These are phyloP conservation scores for Sycophila texana DNA, from an alignment of 2,888 invertebrate genomes.

Conservation along the genomic window DNA sequence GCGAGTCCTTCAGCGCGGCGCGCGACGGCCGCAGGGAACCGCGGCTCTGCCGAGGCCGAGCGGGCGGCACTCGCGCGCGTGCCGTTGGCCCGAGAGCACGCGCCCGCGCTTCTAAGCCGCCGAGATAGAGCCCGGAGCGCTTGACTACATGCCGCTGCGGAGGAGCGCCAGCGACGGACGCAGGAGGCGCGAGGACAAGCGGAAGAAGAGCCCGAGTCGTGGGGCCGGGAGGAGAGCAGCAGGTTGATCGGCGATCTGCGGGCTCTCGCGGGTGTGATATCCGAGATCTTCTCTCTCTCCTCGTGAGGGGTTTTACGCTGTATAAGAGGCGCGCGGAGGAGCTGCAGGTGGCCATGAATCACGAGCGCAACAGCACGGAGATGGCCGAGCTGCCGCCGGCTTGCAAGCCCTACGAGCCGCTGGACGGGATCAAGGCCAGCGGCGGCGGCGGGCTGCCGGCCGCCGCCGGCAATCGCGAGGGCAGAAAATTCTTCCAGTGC, in stretches of 20 bases:
- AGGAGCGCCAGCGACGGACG: slow-evolving; percentile 54
- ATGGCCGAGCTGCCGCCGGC: slow-evolving; percentile 41
- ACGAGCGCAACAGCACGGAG: slow-evolving; percentile 34
- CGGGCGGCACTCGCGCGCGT: slow-evolving; percentile 45
- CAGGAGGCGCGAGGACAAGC: slow-evolving; percentile 56
- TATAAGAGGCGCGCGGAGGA: slow-evolving; percentile 5
- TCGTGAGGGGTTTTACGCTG: no score
- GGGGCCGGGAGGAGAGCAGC: no score
- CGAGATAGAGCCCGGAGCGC: slow-evolving; percentile 14
- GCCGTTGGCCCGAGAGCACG: background rate
- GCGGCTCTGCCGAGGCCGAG: background rate
- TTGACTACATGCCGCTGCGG: slow-evolving; percentile 42
- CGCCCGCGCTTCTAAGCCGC: background rate
- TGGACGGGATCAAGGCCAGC: slow-evolving; percentile 28
- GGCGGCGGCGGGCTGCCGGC: background rate
- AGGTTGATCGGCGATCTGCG: no score
- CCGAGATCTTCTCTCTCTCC: no score
- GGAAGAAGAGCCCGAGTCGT: slow-evolving; percentile 37
- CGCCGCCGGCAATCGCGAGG: slow-evolving; percentile 54
- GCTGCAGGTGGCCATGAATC: no score
- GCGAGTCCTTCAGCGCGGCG: slow-evolving; percentile 15
- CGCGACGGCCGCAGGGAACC: slow-evolving; percentile 6
- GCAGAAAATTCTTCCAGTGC: slow-evolving; percentile 66
- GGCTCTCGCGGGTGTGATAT: no score
- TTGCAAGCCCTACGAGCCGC: background rate